Evolutionary conservation across 2,797 vertebrate genomes (phyloP).

Genomic region (Vipera ursinii): DNA sequence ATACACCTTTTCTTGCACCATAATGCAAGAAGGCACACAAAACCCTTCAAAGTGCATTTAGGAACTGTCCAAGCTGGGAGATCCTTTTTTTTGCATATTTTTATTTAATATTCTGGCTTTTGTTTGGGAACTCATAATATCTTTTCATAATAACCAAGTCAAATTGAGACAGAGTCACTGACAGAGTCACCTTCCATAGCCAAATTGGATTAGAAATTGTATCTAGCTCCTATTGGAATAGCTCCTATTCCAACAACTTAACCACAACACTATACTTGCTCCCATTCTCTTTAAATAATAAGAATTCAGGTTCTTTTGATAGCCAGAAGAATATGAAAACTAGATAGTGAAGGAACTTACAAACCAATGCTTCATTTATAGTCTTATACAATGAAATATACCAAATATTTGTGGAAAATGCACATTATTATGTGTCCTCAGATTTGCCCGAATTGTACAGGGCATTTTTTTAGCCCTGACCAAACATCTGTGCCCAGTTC

Average conservation of each 20-base stretch:
- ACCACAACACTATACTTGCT: neutral
- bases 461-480: neutral
- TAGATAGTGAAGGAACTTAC: neutral
- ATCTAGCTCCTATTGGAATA: neutral
- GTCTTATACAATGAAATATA: neutral
- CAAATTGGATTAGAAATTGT: neutral
- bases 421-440: neutral
- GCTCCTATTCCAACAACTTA: neutral
- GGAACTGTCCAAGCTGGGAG: conserved; percentile 1
- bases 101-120: neutral
- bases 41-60: neutral
- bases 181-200: neutral
- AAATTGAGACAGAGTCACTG: neutral
- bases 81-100: neutral
- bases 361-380: neutral
- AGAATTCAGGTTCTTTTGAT: neutral
- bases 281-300: neutral
- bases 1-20: neutral
- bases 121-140: neutral
- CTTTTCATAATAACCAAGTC: neutral
- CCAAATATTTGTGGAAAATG: neutral
- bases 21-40: neutral
- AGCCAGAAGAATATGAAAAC: neutral
- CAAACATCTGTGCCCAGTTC: neutral
- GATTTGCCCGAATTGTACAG: neutral